Conservation (phyloP, 2,888 invertebrate species). For the Erebia aethiops region DNA sequence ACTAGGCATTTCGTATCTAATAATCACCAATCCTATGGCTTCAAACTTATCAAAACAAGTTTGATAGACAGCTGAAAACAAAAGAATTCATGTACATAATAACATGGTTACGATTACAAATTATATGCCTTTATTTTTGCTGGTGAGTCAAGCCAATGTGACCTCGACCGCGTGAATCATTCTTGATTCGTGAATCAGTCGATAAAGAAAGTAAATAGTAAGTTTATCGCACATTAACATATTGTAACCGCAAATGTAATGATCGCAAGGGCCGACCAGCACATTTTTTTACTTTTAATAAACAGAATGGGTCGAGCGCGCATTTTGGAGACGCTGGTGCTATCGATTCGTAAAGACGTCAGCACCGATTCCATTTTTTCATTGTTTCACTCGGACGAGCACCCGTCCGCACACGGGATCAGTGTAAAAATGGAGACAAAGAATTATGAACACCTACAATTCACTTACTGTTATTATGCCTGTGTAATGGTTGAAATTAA, state of each 20-base stretch:
- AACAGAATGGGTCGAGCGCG: too few relatives aligned
- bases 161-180: conserved; percentile 62
- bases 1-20: background rate
- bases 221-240: background rate
- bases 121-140: conserved; percentile 51
- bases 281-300: too few relatives aligned
- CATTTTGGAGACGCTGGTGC: too few relatives aligned
- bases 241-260: background rate
- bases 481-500: too few relatives aligned
- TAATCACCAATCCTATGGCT: conserved; percentile 21
- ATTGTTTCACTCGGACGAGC: too few relatives aligned
- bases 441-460: too few relatives aligned
- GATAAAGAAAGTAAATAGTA: conserved; percentile 47
- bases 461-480: too few relatives aligned
- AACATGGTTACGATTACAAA: conserved; percentile 38
- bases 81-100: conserved; percentile 38
- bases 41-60: conserved; percentile 14
- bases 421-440: too few relatives aligned
- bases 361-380: too few relatives aligned
- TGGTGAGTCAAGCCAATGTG: conserved; percentile 58
- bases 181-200: conserved; percentile 56
- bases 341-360: too few relatives aligned
- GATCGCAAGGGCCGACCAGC: background rate
- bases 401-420: too few relatives aligned
- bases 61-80: conserved; percentile 33